A percentile compares a stretch with the other conserved stretches of the same genome.
phyloP scores from a whole-genome alignment of 2,113 vertebrate genomes.

The Entosphenus tridentatus region DNA sequence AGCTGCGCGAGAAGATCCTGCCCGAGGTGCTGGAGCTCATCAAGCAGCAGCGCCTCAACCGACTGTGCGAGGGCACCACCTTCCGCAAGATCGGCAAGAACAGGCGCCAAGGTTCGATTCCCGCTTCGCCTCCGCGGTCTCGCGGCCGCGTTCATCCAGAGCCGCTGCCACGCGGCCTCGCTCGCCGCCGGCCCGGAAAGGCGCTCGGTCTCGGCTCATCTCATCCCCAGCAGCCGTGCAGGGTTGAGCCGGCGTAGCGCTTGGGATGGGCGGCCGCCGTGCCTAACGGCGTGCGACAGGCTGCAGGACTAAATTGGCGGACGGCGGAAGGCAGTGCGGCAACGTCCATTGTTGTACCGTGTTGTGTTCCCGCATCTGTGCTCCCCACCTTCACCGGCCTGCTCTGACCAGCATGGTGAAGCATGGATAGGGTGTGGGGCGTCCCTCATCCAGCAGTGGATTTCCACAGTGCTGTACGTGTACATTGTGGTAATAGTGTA shows the following conservation, averaged over 20 bases:
- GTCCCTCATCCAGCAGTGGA: too few species aligned
- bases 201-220: not conserved
- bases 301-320: too few species aligned
- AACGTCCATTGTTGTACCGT: too few species aligned
- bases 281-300: not conserved
- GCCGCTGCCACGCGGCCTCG: not conserved
- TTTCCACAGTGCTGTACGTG: too few species aligned
- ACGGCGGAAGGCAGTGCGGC: too few species aligned
- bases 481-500: too few species aligned
- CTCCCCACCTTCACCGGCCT: too few species aligned
- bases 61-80: conserved; percentile 64
- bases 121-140: not conserved
- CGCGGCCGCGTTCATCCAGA: too few species aligned
- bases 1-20: conserved; percentile 65
- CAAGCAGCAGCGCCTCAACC: conserved; percentile 65
- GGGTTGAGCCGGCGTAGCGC: not conserved
- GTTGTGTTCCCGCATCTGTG: too few species aligned
- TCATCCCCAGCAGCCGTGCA: not conserved
- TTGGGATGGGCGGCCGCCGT: not conserved
- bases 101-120: conserved; percentile 47
- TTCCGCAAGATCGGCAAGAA: conserved; percentile 88
- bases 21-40: conserved; percentile 67
- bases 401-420: too few species aligned
- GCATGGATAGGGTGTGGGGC: too few species aligned
- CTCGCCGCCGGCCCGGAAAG: not conserved